A percentile compares a stretch with the other conserved stretches of the same genome.
These are phyloP conservation scores for Gallinago jamesoni DNA, from an alignment of 2,113 vertebrate species.

Conservation along the genomic window DNA sequence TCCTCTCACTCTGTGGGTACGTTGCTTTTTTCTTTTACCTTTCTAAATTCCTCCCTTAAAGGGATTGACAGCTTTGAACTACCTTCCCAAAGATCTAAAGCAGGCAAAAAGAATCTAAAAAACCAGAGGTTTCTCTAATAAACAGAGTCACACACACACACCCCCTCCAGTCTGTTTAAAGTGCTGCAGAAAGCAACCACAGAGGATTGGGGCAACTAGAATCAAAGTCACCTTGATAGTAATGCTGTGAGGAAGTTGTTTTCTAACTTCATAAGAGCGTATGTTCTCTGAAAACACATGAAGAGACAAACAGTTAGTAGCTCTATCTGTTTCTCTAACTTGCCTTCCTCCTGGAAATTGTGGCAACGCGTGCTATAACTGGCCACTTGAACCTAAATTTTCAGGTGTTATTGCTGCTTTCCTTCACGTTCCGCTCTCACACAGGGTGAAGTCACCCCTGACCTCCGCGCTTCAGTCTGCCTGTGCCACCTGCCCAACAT, in stretches of 20 bases:
- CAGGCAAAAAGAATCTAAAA: background rate
- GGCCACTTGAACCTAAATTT: background rate
- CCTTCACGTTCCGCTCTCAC: background rate
- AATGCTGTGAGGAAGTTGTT: background rate
- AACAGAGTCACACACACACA: background rate
- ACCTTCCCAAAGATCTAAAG: constrained; percentile 31
- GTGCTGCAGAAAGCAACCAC: background rate
- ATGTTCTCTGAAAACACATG: background rate
- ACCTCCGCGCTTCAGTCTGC: background rate
- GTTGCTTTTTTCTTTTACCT: constrained; percentile 8
- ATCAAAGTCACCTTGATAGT: constrained; percentile 47
- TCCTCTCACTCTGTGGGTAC: background rate
- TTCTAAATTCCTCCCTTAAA: constrained; percentile 17
- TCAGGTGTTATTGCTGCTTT: background rate
- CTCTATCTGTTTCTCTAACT: background rate
- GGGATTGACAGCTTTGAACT: constrained; percentile 43
- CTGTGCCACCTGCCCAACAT: background rate
- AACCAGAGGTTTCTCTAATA: background rate
- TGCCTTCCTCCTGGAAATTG: background rate
- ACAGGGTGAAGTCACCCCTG: background rate
- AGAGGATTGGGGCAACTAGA: background rate
- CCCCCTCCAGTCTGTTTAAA: background rate
- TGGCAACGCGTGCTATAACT: background rate
- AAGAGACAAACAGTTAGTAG: background rate
- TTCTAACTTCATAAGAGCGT: background rate